Evolutionary conservation across 2,113 vertebrate genomes (phyloP), one percentile per base, ranked within the genome.

Genomic region (Prietella phreatophila): DNA sequence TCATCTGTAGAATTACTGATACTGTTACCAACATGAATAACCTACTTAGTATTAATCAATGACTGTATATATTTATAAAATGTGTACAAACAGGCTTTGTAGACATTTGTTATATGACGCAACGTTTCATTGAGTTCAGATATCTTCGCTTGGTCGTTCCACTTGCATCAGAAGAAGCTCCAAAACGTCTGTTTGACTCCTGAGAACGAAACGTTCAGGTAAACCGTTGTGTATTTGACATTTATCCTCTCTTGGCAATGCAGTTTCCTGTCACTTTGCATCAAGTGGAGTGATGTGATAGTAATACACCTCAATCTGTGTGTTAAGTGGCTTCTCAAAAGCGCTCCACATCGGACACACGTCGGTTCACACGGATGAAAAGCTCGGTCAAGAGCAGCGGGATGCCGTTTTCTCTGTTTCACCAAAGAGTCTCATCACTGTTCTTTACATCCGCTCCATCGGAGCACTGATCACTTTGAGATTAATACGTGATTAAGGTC

Each of bases 401-500:
- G 90, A 91, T 94, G 92, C 93, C 92, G 93, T 94, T 94, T 92
- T 91, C 92, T 93, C 91, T 4, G 36, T 83, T 58, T 93, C 88
- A 93, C 92, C 92, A 84, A 71, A 92, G 86, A 80, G 92, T 93
- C 93, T 94, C 92, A 94, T 95, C 91, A 91, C 89, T 88, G 90
- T 92, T 90, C 90, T 94, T 95, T 92, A 93, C 90, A 94, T 94
- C 94, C 94, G 88, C 90, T 89, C 91, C 91, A 91, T 91, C 93
- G 90, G 90, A 91, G 89, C 89, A 91, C 91, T 78, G 83, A 89
- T 89, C 93, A 93, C 93, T 94, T 93, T 93, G 93, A 50, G 47
- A 95, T 95, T 92, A 93, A 95, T 94, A 94, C 94, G 94, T 94
- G 93, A 95, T 94, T 95, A 93, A 94, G 93, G 92, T 92, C 89